Conservation (phyloP, 2,888 invertebrate species). For the Eurytoma adleriae region DNA sequence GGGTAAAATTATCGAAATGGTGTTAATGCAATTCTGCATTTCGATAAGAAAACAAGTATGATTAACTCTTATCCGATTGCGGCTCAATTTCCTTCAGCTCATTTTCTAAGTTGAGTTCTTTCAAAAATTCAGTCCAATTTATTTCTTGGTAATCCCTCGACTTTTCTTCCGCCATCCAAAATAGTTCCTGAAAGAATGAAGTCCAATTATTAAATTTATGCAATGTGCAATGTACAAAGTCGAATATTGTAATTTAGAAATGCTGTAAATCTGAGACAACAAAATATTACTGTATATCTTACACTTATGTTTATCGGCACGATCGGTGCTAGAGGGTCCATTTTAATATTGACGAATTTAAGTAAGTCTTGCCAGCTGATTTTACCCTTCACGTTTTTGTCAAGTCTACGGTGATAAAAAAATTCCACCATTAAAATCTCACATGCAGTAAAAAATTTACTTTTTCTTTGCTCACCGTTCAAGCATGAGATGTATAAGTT, state of each 20-base stretch:
- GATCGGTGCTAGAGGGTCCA: slow-evolving; percentile 77
- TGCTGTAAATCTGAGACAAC: too few relatives aligned
- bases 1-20: too few relatives aligned
- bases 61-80: background rate
- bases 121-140: slow-evolving; percentile 77
- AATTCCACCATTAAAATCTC: too few relatives aligned
- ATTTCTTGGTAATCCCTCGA: slow-evolving; percentile 74
- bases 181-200: slow-evolving; percentile 66
- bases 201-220: too few relatives aligned
- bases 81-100: slow-evolving; percentile 49
- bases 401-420: slow-evolving; percentile 75
- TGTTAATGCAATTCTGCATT: too few relatives aligned
- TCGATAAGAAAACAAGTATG: too few relatives aligned
- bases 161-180: slow-evolving; percentile 76
- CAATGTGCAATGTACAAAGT: too few relatives aligned
- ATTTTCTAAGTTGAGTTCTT: slow-evolving; percentile 75
- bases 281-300: slow-evolving; percentile 36
- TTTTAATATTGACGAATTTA: slow-evolving; percentile 83
- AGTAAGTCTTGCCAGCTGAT: slow-evolving; percentile 84
- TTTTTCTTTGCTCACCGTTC: slow-evolving; percentile 78
- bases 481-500: slow-evolving; percentile 84
- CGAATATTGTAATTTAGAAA: too few relatives aligned
- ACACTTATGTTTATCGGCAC: slow-evolving; percentile 78
- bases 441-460: background rate
- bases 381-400: slow-evolving; percentile 82